Percentiles rank a stretch among this genome's conserved stretches.
phyloP scores from a whole-genome alignment of 2,113 vertebrate genomes.

The Oreotrochilus melanogaster region DNA sequence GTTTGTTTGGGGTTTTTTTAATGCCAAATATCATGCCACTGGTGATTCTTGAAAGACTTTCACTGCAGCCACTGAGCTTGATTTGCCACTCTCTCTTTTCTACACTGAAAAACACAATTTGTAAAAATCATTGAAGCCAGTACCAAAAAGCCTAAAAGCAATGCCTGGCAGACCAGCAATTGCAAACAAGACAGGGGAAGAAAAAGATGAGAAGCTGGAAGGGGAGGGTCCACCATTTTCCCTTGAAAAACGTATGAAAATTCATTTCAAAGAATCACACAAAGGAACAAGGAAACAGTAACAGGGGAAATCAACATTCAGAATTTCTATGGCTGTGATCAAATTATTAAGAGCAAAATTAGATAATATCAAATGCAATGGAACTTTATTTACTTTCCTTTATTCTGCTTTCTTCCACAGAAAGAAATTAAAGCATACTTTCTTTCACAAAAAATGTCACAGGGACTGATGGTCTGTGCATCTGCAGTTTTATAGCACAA shows the following conservation, averaged over 20 bases:
- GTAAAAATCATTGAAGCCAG: not conserved
- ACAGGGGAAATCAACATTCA: not conserved
- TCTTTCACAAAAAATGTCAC: not conserved
- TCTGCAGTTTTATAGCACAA: not conserved
- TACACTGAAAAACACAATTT: not conserved
- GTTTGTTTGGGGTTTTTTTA: too few relatives aligned
- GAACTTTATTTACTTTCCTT: not conserved
- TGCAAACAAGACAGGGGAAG: not conserved
- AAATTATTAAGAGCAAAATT: conserved; percentile 13
- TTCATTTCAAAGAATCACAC: not conserved
- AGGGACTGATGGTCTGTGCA: not conserved
- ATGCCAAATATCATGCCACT: not conserved
- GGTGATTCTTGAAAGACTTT: not conserved
- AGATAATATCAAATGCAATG: not conserved
- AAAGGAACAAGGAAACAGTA: not conserved
- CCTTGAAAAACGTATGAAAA: not conserved
- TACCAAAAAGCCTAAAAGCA: not conserved
- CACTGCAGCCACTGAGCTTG: not conserved
- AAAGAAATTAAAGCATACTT: not conserved
- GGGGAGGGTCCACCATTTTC: not conserved
- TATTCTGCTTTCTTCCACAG: not conserved
- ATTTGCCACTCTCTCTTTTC: not conserved
- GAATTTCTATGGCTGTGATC: not conserved
- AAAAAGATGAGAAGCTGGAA: not conserved
- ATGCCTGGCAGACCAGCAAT: not conserved